These are phyloP conservation scores for Drosophila parthenogenetica DNA, from an alignment of 2,888 invertebrate genomes.

Conservation along the genomic window DNA sequence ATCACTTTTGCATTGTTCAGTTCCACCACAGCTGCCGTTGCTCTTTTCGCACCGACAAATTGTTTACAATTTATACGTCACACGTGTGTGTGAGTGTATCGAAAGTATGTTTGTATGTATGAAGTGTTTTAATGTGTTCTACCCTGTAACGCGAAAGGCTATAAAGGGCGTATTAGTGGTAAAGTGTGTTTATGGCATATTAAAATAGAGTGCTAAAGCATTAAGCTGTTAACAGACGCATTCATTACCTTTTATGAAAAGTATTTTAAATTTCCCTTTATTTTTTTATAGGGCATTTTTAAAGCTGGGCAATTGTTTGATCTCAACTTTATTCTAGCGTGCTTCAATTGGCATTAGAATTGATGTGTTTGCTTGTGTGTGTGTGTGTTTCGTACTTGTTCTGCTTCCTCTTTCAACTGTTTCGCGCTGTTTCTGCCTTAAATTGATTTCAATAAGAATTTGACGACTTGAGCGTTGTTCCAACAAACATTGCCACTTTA, in stretches of 20 bases:
- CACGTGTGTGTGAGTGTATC: neutral
- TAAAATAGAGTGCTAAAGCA: constrained; percentile 1
- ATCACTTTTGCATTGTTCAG: constrained; percentile 50
- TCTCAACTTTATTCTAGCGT: constrained; percentile 10
- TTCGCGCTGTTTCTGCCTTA: constrained; percentile 49
- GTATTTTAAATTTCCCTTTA: neutral
- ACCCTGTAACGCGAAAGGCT: constrained; percentile 35
- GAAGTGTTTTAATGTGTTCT: constrained; percentile 25
- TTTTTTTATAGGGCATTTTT: constrained; percentile 16
- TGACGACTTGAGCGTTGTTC: constrained; percentile 53
- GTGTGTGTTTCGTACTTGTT: constrained; percentile 32
- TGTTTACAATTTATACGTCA: constrained; percentile 63
- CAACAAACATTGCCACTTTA: constrained; percentile 51
- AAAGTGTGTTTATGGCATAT: neutral
- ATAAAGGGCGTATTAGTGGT: constrained; percentile 21
- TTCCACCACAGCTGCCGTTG: constrained; percentile 56
- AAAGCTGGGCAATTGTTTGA: constrained; percentile 7
- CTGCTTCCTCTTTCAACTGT: constrained; percentile 37
- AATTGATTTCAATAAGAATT: constrained; percentile 78
- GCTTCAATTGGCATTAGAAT: constrained; percentile 44
- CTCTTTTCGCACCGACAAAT: constrained; percentile 72
- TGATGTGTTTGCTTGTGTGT: constrained; percentile 18
- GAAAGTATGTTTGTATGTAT: constrained; percentile 1
- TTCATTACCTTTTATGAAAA: no score
- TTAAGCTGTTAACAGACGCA: constrained; percentile 2